A percentile compares a stretch with the other conserved stretches of the same genome.
Conservation (phyloP, 2,113 vertebrate genomes). For the Cinclus mexicanus region DNA sequence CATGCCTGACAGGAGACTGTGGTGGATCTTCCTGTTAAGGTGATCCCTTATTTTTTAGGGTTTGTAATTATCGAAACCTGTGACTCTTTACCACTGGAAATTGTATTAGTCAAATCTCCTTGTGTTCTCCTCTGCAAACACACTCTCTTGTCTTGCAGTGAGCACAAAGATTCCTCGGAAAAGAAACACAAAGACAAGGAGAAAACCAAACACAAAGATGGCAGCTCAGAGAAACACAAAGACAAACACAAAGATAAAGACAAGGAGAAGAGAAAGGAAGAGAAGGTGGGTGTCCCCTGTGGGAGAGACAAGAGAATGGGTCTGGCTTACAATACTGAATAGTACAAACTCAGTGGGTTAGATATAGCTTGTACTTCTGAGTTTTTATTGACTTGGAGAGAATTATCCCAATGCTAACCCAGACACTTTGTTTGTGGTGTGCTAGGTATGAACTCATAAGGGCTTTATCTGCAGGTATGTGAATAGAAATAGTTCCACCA, state of each 20-base stretch:
- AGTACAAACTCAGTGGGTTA: neutral
- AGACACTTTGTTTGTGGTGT: neutral
- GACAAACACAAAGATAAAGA: conserved; percentile 88
- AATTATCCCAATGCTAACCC: neutral
- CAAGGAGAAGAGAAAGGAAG: conserved; percentile 92
- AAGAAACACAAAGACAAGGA: conserved; percentile 94
- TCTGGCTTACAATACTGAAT: neutral
- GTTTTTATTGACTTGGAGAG: neutral
- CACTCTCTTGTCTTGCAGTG: conserved; percentile 76
- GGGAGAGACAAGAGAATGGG: neutral
- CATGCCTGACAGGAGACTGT: neutral
- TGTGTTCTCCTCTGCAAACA: conserved; percentile 18
- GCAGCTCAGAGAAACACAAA: conserved; percentile 89
- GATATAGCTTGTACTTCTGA: neutral
- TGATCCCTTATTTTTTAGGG: neutral
- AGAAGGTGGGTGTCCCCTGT: conserved; percentile 79
- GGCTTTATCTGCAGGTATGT: neutral
- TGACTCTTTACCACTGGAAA: neutral
- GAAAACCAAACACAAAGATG: conserved; percentile 90
- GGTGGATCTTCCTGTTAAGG: conserved; percentile 1
- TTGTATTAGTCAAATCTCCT: neutral
- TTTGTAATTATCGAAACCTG: neutral
- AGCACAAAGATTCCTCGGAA: conserved; percentile 93
- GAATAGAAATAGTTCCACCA: neutral
- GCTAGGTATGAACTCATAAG: neutral